Percentiles rank a stretch among this genome's conserved stretches.
Conservation (phyloP, 2,888 invertebrate genomes). For the Prenolepis imparis region DNA sequence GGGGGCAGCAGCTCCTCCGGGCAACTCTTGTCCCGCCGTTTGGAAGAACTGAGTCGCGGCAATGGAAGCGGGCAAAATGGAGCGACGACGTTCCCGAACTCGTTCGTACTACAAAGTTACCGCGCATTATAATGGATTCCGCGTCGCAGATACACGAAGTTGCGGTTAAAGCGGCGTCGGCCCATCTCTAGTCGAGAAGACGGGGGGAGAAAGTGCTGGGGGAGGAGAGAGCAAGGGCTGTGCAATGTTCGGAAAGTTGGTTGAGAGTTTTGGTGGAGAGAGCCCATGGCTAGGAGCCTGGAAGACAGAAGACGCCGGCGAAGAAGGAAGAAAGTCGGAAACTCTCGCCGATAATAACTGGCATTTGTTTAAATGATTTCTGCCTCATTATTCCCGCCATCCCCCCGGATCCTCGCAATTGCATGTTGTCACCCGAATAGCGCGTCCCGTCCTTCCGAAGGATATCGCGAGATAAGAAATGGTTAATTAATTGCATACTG, state of each 20-base stretch:
- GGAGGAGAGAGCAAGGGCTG: neutral
- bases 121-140: conserved; percentile 70
- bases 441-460: neutral
- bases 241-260: conserved; percentile 64
- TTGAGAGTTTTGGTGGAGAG: conserved; percentile 62
- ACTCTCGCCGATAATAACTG: conserved; percentile 70
- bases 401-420: conserved; percentile 25
- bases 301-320: conserved; percentile 42
- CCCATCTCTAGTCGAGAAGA: conserved; percentile 33
- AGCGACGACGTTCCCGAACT: conserved; percentile 60
- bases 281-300: conserved; percentile 39
- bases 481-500: neutral
- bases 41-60: conserved; percentile 47
- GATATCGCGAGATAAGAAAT: neutral
- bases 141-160: conserved; percentile 65
- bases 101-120: conserved; percentile 64
- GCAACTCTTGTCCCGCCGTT: conserved; percentile 42
- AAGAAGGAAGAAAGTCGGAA: conserved; percentile 53
- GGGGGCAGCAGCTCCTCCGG: neutral
- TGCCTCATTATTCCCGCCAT: conserved; percentile 64
- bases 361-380: conserved; percentile 77
- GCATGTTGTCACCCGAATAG: neutral
- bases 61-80: conserved; percentile 48
- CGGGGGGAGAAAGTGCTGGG: neutral
- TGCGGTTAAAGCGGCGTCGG: conserved; percentile 62